phyloP scores from a whole-genome alignment of 2,888 invertebrate species.

The Athetis lepigone region DNA sequence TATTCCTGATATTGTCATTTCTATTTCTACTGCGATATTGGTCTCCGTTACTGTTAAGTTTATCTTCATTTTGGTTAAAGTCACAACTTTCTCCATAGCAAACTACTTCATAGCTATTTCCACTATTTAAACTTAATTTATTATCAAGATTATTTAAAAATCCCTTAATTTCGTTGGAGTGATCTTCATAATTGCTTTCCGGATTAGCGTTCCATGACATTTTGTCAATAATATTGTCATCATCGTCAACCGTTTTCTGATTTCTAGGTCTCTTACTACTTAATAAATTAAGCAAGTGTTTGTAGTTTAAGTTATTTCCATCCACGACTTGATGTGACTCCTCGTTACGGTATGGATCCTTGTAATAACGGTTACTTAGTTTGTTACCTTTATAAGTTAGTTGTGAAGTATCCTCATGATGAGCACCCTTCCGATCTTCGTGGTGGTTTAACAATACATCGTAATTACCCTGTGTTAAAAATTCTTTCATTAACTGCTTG shows the following conservation, averaged over 20 bases:
- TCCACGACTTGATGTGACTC: not conserved
- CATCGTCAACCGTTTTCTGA: too few species aligned
- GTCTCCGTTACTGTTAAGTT: not conserved
- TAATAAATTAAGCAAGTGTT: slow-evolving; percentile 25
- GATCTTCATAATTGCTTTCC: not conserved
- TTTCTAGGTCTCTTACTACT: not conserved
- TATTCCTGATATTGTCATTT: not conserved
- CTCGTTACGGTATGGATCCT: not conserved
- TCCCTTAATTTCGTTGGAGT: slow-evolving; percentile 4
- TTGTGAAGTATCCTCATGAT: slow-evolving; percentile 28
- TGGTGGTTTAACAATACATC: slow-evolving; percentile 33
- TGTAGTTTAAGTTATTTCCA: not conserved
- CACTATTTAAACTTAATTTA: not conserved
- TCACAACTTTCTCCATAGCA: slow-evolving; percentile 6
- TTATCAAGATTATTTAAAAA: slow-evolving; percentile 20
- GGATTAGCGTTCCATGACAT: slow-evolving; percentile 3
- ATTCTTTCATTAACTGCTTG: slow-evolving; percentile 12
- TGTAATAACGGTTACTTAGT: not conserved
- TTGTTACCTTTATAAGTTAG: not conserved
- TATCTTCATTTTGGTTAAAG: not conserved
- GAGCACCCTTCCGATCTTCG: slow-evolving; percentile 2
- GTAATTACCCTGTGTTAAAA: slow-evolving; percentile 23
- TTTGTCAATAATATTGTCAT: not conserved
- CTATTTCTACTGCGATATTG: not conserved
- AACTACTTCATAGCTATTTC: not conserved